Percentiles rank a stretch among this genome's conserved stretches.
Evolutionary conservation across 2,888 invertebrate species (phyloP).

Genomic region (Eustalomyia histrio): DNA sequence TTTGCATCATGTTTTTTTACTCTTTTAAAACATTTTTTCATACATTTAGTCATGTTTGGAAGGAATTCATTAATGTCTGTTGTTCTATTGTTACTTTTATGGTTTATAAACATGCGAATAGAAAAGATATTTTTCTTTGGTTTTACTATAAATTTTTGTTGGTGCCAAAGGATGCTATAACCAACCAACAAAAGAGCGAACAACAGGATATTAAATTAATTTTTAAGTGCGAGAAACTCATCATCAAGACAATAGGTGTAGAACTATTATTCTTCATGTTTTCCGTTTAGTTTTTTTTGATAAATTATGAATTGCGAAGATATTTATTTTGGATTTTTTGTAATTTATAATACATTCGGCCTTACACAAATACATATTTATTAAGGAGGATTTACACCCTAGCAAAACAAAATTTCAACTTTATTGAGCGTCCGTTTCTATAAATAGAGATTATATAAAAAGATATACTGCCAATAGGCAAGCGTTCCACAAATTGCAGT

Average conservation of each 20-base stretch:
- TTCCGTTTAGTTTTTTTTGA: slow-evolving; percentile 9
- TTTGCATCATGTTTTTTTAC: slow-evolving; percentile 17
- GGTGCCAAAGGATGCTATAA: slow-evolving; percentile 69
- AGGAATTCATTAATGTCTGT: slow-evolving; percentile 56
- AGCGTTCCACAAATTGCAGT: too few species aligned
- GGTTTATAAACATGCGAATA: slow-evolving; percentile 72
- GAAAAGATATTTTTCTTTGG: slow-evolving; percentile 63
- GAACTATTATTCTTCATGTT: slow-evolving; percentile 50
- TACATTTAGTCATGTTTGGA: slow-evolving; percentile 54
- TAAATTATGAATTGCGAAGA: slow-evolving; percentile 53
- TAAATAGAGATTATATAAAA: too few species aligned
- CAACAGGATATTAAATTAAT: slow-evolving; percentile 77
- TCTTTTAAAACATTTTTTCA: slow-evolving; percentile 7
- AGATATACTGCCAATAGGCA: too few species aligned
- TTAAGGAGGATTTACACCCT: too few species aligned
- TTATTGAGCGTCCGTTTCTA: too few species aligned
- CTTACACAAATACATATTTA: background rate
- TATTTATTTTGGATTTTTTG: slow-evolving; percentile 29
- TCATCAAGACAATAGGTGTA: slow-evolving; percentile 48
- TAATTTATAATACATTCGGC: slow-evolving; percentile 5
- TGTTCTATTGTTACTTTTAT: slow-evolving; percentile 67
- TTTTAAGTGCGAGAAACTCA: slow-evolving; percentile 72
- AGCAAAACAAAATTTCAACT: too few species aligned
- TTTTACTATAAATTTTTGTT: slow-evolving; percentile 17
- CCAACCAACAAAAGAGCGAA: slow-evolving; percentile 52